Conservation (phyloP, 2,888 invertebrate genomes). For the Rhimphoctona megacephalus region DNA sequence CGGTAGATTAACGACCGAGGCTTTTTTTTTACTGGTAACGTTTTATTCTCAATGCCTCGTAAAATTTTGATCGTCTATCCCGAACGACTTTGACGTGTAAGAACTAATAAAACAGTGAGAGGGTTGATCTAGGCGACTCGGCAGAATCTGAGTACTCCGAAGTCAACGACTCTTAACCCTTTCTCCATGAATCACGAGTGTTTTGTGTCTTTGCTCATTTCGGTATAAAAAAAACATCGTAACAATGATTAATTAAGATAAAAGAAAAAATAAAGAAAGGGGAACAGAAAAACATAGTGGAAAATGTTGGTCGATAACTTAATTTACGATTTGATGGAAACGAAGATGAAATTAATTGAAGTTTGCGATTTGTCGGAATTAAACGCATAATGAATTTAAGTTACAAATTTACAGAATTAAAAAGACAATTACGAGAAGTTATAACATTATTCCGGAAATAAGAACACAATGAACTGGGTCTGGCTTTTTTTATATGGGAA, state of each 20-base stretch:
- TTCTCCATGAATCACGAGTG: conserved; percentile 36
- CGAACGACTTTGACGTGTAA: conserved; percentile 65
- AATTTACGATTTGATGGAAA: background rate
- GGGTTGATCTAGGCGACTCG: conserved; percentile 32
- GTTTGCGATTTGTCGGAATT: conserved; percentile 8
- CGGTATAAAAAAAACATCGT: background rate
- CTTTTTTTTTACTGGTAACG: background rate
- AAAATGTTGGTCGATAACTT: background rate
- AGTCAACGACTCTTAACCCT: conserved; percentile 35
- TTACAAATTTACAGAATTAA: background rate
- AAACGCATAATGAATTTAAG: background rate
- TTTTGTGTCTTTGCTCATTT: conserved; percentile 18
- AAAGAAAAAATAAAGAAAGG: background rate
- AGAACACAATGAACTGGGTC: background rate
- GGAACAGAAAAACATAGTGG: background rate
- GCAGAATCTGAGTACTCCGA: conserved; percentile 46
- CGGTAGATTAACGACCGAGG: background rate
- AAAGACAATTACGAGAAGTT: background rate
- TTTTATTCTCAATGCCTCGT: background rate
- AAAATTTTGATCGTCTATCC: conserved; percentile 13
- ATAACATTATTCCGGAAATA: background rate
- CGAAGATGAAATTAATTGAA: background rate
- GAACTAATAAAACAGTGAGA: conserved; percentile 69
- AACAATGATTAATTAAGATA: background rate
- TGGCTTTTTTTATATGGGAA: background rate